Percentiles rank a stretch among this genome's conserved stretches.
Conservation (phyloP, 2,113 vertebrate species). For the Strix aluco region DNA sequence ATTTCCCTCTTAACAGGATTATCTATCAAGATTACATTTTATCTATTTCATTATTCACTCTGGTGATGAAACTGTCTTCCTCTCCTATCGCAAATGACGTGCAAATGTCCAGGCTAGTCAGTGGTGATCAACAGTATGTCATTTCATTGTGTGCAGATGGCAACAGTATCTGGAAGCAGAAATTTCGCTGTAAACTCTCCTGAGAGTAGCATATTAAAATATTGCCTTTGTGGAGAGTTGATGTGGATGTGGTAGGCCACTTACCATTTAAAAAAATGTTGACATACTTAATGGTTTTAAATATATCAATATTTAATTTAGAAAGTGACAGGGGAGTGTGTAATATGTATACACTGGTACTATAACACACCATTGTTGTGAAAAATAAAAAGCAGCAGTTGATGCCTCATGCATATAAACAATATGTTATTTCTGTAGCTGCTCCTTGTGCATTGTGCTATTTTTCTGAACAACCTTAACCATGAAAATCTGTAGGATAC, state of each 20-base stretch:
- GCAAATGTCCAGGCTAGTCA: not conserved
- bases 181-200: not conserved
- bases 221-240: not conserved
- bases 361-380: not conserved
- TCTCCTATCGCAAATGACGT: not conserved
- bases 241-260: not conserved
- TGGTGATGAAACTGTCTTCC: not conserved
- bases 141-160: not conserved
- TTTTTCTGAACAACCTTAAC: not conserved
- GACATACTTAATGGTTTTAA: not conserved
- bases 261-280: not conserved
- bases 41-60: conserved; percentile 14
- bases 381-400: not conserved
- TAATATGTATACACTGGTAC: not conserved
- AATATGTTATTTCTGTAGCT: not conserved
- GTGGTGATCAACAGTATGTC: not conserved
- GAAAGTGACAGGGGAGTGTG: not conserved
- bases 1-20: conserved; percentile 45
- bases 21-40: conserved; percentile 44
- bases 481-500: not conserved
- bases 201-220: not conserved
- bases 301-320: not conserved
- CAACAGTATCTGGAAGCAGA: conserved; percentile 16
- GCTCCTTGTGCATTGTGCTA: not conserved
- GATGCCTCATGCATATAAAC: not conserved